phyloP scores from a whole-genome alignment of 2,888 invertebrate genomes.

The Drosophila yooni region DNA sequence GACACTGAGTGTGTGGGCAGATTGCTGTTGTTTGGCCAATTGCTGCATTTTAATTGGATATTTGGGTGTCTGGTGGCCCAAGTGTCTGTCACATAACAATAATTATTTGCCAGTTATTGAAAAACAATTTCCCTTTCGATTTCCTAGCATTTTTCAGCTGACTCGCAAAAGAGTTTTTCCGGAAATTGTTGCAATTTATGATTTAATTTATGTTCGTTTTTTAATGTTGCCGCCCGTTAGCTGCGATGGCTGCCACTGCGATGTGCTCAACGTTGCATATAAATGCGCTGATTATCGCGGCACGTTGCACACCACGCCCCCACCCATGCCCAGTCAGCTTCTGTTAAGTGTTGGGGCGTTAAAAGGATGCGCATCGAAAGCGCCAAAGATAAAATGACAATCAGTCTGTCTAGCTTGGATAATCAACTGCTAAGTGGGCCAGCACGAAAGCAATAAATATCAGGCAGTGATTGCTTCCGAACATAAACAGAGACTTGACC shows the following conservation, averaged over 20 bases:
- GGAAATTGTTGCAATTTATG: conserved; percentile 79
- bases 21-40: conserved; percentile 11
- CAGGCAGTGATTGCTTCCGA: not conserved
- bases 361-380: conserved; percentile 31
- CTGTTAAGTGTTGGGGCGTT: conserved; percentile 29
- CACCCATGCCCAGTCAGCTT: conserved; percentile 19
- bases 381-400: conserved; percentile 53
- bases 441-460: conserved; percentile 29
- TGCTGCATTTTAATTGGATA: conserved; percentile 58
- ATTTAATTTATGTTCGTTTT: conserved; percentile 76
- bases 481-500: not conserved
- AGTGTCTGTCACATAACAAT: conserved; percentile 57
- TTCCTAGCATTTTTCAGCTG: conserved; percentile 63
- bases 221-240: conserved; percentile 55
- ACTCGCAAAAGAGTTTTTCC: conserved; percentile 53
- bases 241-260: conserved; percentile 15
- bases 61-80: conserved; percentile 35
- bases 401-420: conserved; percentile 52
- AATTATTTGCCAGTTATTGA: conserved; percentile 75
- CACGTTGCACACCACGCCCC: conserved; percentile 13
- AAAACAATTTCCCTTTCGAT: conserved; percentile 79
- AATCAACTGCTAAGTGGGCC: conserved; percentile 44
- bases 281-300: conserved; percentile 73
- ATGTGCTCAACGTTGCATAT: conserved; percentile 66
- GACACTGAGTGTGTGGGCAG: not conserved